A percentile compares a stretch with the other conserved stretches of the same genome.
phyloP scores from a whole-genome alignment of 2,888 invertebrate species.

The Dorcus parallelipipedus region DNA sequence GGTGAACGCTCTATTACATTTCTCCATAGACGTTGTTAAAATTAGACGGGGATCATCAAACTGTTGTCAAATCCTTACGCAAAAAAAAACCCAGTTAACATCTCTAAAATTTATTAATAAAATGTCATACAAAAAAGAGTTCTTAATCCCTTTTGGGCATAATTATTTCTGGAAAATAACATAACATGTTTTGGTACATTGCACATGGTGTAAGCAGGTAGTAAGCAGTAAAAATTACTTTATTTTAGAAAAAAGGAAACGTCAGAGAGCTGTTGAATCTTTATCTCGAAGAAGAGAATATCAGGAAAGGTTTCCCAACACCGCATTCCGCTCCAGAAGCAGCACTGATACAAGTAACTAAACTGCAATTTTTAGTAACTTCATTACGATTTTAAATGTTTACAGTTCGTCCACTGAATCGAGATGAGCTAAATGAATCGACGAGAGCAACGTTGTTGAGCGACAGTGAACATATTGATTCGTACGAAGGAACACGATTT shows the following conservation, averaged over 20 bases:
- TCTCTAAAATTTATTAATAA: no score
- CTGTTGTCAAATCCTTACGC: no score
- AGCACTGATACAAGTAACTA: slow-evolving; percentile 51
- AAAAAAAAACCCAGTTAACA: no score
- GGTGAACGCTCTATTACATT: no score
- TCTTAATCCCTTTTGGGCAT: no score
- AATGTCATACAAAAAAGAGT: no score
- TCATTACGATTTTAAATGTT: slow-evolving; percentile 5
- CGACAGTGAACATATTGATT: slow-evolving; percentile 71
- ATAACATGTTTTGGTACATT: no score
- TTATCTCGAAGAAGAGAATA: slow-evolving; percentile 70
- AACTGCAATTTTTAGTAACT: not conserved
- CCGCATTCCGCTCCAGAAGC: slow-evolving; percentile 48
- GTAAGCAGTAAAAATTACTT: not conserved
- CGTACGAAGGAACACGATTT: slow-evolving; percentile 56
- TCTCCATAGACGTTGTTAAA: no score
- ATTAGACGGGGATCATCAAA: no score
- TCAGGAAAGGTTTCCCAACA: slow-evolving; percentile 61
- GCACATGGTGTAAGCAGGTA: no score
- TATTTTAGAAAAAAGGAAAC: slow-evolving; percentile 69
- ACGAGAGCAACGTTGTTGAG: slow-evolving; percentile 75
- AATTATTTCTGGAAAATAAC: no score
- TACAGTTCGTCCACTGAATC: slow-evolving; percentile 51
- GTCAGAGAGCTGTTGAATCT: slow-evolving; percentile 79
- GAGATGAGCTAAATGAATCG: slow-evolving; percentile 63